Evolutionary conservation across 2,797 vertebrate species (phyloP), one percentile per base, ranked within the genome.

Genomic region (Tiaroga cobitis): DNA sequence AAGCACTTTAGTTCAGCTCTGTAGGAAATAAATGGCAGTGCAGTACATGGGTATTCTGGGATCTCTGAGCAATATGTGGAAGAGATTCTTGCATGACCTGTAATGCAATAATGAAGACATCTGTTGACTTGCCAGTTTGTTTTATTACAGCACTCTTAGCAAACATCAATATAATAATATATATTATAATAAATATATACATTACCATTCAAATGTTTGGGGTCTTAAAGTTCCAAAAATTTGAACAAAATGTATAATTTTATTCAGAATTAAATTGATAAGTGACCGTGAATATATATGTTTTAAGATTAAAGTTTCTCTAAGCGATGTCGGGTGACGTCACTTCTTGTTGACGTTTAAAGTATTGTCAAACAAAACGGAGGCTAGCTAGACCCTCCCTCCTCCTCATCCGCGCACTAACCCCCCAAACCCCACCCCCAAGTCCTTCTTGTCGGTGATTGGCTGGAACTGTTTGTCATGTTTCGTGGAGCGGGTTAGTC

Each of bases 41-140:
- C 19, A 4, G 32, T n/a, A 41, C 49, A 59, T 18, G 15, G 43
- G n/a, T 68, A 37, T 19, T 69, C 73, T 56, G 63, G 32, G 46
- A 77, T 56, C 72, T 83, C 59, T 39, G 73, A 54, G 72, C 82
- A 76, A 65, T 51, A 72, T 15, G 37, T 61, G n/a, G 43, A 29
- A 0, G 67, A 24, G 74, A 51, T 67, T 63, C 18, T 18, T 65
- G 21, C 29, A 51, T 83, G 70, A 11, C 54, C 46, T 76, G 73
- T 54, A 54, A 65, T 63, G 56, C 56, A 49, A 13, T 68, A 26
- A 13, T 83, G 61, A 51, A 37, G 29, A 63, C 39, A 70, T 70
- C 19, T 39, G 46, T 51, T 77, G 18, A 54, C 65, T 37, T 39
- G 21, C 13, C 15, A 2, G 19, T 34, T 18, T 13, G 59, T 67